Percentiles rank a stretch among this genome's conserved stretches.
Evolutionary conservation across 1,140 invertebrate species (phyloP).

Genomic region (Littorina saxatilis): DNA sequence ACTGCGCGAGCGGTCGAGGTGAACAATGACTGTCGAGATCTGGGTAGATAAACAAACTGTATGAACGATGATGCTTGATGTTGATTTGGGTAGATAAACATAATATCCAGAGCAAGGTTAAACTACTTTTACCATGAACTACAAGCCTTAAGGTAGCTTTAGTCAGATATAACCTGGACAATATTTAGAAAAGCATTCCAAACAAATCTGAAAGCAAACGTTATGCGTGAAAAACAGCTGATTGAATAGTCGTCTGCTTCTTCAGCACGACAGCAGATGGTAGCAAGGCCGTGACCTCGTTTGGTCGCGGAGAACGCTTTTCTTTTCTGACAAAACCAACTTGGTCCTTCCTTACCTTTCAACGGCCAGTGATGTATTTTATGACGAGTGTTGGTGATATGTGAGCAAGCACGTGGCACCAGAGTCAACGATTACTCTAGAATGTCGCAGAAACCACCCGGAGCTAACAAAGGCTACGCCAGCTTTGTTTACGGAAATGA

Average conservation of each 20-base stretch:
- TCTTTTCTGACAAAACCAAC: not conserved
- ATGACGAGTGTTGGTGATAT: not conserved
- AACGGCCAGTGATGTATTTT: not conserved
- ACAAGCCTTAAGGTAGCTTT: no score
- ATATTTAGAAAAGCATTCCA: no score
- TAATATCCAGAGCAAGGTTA: no score
- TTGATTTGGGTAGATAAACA: no score
- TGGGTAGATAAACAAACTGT: no score
- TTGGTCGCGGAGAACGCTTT: constrained; percentile 15
- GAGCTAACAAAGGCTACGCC: constrained; percentile 22
- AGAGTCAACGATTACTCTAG: constrained; percentile 13
- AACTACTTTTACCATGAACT: no score
- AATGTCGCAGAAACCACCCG: constrained; percentile 15
- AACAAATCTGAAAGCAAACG: no score
- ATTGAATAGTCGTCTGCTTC: constrained; percentile 24
- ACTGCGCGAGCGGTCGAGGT: no score
- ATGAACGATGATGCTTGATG: no score
- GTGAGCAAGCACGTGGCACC: not conserved
- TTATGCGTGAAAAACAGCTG: no score
- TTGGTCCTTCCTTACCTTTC: not conserved
- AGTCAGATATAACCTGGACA: no score
- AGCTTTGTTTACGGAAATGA: constrained; percentile 39
- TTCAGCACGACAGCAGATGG: constrained; percentile 12
- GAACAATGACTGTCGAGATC: no score
- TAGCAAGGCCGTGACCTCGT: constrained; percentile 30